Percentiles rank a stretch among this genome's conserved stretches.
Evolutionary conservation across 2,797 vertebrate genomes (phyloP).

Genomic region (Sandelia bainsii): DNA sequence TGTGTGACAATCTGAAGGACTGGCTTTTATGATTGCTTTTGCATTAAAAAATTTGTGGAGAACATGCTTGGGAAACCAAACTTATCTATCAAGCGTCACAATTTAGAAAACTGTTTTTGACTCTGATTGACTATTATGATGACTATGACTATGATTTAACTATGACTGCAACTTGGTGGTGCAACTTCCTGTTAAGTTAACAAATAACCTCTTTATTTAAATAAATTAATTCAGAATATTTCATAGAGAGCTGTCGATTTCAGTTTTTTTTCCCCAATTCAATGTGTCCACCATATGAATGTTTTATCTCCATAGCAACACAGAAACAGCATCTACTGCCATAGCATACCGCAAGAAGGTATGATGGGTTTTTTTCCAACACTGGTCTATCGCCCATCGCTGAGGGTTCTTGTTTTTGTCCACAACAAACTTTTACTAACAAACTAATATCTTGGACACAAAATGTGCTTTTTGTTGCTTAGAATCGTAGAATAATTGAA

Average conservation of each 20-base stretch:
- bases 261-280: background rate
- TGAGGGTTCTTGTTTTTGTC: background rate
- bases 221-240: background rate
- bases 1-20: background rate
- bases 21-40: background rate
- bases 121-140: no score
- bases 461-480: background rate
- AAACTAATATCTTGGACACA: no score
- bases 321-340: slow-evolving; percentile 22
- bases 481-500: background rate
- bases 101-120: background rate
- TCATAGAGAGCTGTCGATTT: background rate
- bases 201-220: background rate
- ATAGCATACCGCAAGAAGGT: slow-evolving; percentile 11
- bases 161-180: no score
- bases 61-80: background rate
- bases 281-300: background rate
- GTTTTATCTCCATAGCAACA: slow-evolving; percentile 54
- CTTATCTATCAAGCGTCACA: background rate
- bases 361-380: slow-evolving; percentile 37
- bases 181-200: background rate
- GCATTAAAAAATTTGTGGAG: background rate
- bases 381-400: slow-evolving; percentile 8
- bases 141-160: no score
- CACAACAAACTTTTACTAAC: no score